Percentiles rank a stretch among this genome's conserved stretches.
Conservation (phyloP, 1,140 invertebrate genomes). For the Tachypleus tridentatus region DNA sequence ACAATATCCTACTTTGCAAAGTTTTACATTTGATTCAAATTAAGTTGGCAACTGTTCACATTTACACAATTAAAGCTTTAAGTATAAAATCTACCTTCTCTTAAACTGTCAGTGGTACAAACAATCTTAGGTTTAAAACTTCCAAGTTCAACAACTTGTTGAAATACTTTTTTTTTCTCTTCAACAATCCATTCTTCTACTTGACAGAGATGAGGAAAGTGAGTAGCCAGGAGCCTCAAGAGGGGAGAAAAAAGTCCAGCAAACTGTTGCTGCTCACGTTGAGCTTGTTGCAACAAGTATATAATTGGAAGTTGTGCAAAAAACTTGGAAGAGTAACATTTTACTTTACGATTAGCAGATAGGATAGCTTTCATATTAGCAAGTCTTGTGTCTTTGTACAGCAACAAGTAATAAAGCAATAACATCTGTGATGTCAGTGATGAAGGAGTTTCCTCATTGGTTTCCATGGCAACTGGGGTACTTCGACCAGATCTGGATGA, state of each 20-base stretch:
- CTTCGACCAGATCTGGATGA: not conserved
- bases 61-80: no score
- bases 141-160: not conserved
- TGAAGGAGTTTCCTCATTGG: constrained; percentile 42
- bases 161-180: constrained; percentile 18
- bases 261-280: constrained; percentile 80
- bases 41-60: no score
- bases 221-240: constrained; percentile 70
- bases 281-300: constrained; percentile 82
- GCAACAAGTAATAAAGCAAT: constrained; percentile 78
- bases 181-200: constrained; percentile 80
- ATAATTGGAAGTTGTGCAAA: constrained; percentile 75
- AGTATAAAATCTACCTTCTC: no score
- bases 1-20: no score
- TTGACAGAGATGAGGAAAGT: constrained; percentile 87
- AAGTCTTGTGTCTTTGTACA: constrained; percentile 83
- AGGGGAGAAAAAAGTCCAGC: constrained; percentile 74
- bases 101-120: no score
- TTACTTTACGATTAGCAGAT: constrained; percentile 56
- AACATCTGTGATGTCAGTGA: constrained; percentile 71
- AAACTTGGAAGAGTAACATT: constrained; percentile 76
- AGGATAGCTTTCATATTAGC: constrained; percentile 57
- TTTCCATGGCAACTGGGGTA: constrained; percentile 6
- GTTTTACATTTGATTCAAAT: no score
- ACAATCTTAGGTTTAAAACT: no score